Evolutionary conservation across 2,113 vertebrate genomes (phyloP).

Genomic region (Dipodomys stephensi): DNA sequence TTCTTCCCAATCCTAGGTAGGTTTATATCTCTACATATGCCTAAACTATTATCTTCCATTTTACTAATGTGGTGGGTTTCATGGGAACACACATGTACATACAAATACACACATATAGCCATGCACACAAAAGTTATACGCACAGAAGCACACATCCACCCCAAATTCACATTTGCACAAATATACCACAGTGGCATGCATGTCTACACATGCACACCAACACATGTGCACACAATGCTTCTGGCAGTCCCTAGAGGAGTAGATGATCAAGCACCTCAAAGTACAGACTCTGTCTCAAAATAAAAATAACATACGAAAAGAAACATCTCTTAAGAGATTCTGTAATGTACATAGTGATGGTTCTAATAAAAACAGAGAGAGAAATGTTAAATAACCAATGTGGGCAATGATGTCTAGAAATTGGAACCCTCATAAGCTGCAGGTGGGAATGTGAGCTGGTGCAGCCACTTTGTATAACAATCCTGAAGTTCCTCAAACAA

Average conservation of each 20-base stretch:
- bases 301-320: not conserved
- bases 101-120: not conserved
- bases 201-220: not conserved
- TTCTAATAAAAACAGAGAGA: not conserved
- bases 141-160: not conserved
- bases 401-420: not conserved
- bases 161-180: not conserved
- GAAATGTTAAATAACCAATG: not conserved
- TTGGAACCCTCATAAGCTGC: not conserved
- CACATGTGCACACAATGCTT: not conserved
- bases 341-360: not conserved
- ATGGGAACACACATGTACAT: not conserved
- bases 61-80: not conserved
- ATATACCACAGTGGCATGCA: not conserved
- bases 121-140: too few relatives aligned
- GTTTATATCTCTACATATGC: not conserved
- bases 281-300: not conserved
- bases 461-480: not conserved
- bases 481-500: not conserved
- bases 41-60: not conserved
- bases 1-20: not conserved
- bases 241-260: not conserved
- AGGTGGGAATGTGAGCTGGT: not conserved
- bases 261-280: slow-evolving; percentile 3
- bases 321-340: slow-evolving; percentile 18